Base-by-base conservation (phyloP, 2,113 vertebrate species). In the Lampris incognitus region DNA sequence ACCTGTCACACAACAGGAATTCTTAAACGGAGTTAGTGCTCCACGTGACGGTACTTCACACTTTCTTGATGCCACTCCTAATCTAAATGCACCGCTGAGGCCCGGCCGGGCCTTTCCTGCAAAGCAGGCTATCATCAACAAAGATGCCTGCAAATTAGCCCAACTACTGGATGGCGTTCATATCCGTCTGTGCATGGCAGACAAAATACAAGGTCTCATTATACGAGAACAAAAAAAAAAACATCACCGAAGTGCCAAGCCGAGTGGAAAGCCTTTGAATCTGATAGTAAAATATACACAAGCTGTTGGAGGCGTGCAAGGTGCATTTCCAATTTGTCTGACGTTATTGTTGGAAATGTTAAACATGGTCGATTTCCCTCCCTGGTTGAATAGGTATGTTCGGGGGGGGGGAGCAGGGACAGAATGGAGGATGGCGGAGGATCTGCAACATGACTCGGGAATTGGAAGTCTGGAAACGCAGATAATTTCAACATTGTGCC, bases 1-100 rank as follows among this genome's bases (percentile, higher is more conserved):
- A 86, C 55, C 41, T 8, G 70, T 37, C 0, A 36, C 24, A 88
- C 63, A 83, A 82, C 78, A 86, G 72, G 56, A 76, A 78, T 74
- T 77, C 48, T 69, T 65, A 46, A 46, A 46, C 7, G 4, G 70
- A 79, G 67, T 6, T 76, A 6, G 51, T 13, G 66, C 66, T 76
- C 40, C 55, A 69, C 11, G 51, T 55, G 9, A 54, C 44, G 6
- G 79, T 55, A 72, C 64, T 79, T 78, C 55, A 74, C 59, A 82
- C 63, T 52, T 60, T 66, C 41, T 50, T 77, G 50, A 36, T 64
- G 3, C 54, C 51, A 40, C 51, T 8, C 69, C 38, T 46, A 1
- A 74, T n/a, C 58, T 36, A 66, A 1, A 59, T 59, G 10, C 57
- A 59, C 57, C 40, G 51, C 51, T 13, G 10, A 54, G 51, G 51